Base-by-base conservation (phyloP, 2,888 invertebrate genomes). In the Pammene fasciana region DNA sequence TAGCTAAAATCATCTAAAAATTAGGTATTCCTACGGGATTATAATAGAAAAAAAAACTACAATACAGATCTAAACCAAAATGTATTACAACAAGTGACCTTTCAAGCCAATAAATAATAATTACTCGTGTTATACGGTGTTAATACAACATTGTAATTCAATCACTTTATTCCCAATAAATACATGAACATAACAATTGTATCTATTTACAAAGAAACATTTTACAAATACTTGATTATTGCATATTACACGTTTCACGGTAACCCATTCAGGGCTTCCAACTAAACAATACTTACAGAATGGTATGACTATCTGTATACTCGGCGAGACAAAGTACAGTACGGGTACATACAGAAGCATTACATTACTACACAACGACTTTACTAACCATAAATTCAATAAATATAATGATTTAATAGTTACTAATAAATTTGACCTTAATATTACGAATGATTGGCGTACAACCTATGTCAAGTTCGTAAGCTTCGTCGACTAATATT, bases 121-220 rank as follows among this genome's bases (percentile, higher is more conserved):
- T 79, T 75, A 76, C 76, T 75, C 77, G 76, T 72, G 68, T 75
- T 71, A 75, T 73, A 75, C 74, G 72, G 74, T 73, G 73, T 74
- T 75, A 72, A 73, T 74, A 81, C 75, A 77, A 76, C 76, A 80
- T 83, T 86, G 85, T 84, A 85, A 83, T 84, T 83, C 73, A 79
- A 81, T 72, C 70, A 73, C 72, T 74, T 74, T 72, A 74, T 71
- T 70, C 67, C 67, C 54, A 75, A 76, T 72, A 75, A 75, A 71
- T 75, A 78, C 73, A 77, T 74, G 73, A 78, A 77, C 78, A 72
- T 73, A 76, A 76, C 75, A 77, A 77, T 71, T 75, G 77, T 74
- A 76, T 75, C 79, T 88, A 89, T 88, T 83, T 88, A 89, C 87
- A 89, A 86, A 86, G 79, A 78, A 88, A 87, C 79, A 85, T 81